These are phyloP conservation scores for Mimachlamys varia DNA, from an alignment of 2,888 invertebrate genomes.

Conservation along the genomic window DNA sequence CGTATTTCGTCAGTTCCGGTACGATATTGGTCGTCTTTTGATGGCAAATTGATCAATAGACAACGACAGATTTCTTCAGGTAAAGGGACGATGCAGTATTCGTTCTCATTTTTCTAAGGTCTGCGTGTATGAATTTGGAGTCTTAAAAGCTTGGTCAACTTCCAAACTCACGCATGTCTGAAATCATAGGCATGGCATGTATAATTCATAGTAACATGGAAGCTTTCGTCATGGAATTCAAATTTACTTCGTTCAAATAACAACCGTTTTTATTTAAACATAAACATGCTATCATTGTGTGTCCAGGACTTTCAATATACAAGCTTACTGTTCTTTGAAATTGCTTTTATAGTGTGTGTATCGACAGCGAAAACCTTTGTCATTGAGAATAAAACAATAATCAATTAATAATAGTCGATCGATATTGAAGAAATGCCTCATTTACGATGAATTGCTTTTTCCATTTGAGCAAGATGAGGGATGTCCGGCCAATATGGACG, in stretches of 20 bases:
- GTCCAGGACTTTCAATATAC: neutral
- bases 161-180: neutral
- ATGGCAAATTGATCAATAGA: constrained; percentile 23
- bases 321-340: neutral
- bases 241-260: neutral
- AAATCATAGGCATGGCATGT: neutral
- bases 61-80: constrained; percentile 11
- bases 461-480: constrained; percentile 36
- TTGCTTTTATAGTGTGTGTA: neutral
- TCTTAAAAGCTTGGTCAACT: neutral
- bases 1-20: constrained; percentile 33
- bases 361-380: constrained; percentile 7
- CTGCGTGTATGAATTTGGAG: neutral
- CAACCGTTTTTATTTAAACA: neutral
- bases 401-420: constrained; percentile 24
- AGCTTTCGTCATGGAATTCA: neutral
- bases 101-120: neutral
- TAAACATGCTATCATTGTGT: neutral
- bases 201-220: neutral
- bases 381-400: constrained; percentile 24
- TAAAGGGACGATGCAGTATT: neutral
- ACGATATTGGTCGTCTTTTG: constrained; percentile 31
- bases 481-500: neutral
- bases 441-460: constrained; percentile 31
- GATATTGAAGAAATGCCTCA: constrained; percentile 31